These are phyloP conservation scores for Ferrisia virgata DNA, from an alignment of 2,888 invertebrate genomes.

Conservation along the genomic window DNA sequence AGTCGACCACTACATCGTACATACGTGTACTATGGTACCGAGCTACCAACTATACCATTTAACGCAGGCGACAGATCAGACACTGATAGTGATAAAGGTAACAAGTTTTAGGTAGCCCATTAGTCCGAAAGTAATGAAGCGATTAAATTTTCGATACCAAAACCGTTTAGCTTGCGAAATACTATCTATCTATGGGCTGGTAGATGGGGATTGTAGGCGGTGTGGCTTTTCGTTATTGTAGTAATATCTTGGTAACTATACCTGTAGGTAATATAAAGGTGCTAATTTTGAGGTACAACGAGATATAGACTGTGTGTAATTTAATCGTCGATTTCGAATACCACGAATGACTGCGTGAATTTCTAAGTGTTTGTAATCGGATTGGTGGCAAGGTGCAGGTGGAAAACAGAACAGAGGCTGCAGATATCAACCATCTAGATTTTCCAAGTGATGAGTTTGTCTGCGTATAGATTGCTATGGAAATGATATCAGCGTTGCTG, in stretches of 20 bases:
- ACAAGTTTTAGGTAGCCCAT: neutral
- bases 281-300: neutral
- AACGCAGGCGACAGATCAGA: constrained; percentile 5
- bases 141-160: neutral
- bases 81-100: neutral
- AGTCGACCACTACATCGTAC: neutral
- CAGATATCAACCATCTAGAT: too few species aligned
- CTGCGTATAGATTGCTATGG: too few species aligned
- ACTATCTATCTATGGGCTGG: too few species aligned
- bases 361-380: neutral
- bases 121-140: constrained; percentile 24
- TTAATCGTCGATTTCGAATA: neutral
- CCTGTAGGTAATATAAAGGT: too few species aligned
- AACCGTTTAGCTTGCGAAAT: neutral
- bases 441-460: too few species aligned
- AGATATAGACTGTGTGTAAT: too few species aligned
- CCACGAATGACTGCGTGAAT: neutral
- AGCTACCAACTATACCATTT: too few species aligned
- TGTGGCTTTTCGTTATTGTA: neutral
- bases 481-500: too few species aligned
- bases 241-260: neutral
- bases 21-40: too few species aligned
- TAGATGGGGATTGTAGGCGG: neutral
- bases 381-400: neutral
- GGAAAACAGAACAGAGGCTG: neutral